Evolutionary conservation across 2,888 invertebrate species (phyloP).

Genomic region (Alitta virens): DNA sequence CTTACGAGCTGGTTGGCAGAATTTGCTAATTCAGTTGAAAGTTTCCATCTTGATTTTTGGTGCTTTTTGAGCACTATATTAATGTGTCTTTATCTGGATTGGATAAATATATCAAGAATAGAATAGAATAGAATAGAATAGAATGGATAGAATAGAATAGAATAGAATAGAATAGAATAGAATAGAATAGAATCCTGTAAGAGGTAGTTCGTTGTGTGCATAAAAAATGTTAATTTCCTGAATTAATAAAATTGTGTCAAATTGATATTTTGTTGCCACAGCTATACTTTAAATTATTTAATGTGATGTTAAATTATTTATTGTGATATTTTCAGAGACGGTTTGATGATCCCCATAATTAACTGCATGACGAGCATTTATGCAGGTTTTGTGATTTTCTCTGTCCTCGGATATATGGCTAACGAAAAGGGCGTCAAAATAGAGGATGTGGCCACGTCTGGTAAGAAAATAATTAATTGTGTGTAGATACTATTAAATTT

Average conservation of each 20-base stretch:
- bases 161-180: no score
- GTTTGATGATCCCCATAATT: constrained; percentile 35
- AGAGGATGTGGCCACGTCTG: constrained; percentile 32
- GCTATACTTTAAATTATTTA: no score
- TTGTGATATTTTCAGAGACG: constrained; percentile 33
- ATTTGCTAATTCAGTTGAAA: background rate
- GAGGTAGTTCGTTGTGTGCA: no score
- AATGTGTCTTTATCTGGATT: background rate
- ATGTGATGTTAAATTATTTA: no score
- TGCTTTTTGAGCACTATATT: background rate
- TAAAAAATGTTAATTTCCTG: no score
- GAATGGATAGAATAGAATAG: no score
- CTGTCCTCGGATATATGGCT: constrained; percentile 61
- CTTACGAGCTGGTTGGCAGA: background rate
- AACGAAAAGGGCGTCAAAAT: constrained; percentile 25
- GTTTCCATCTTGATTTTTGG: background rate
- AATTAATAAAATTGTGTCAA: no score
- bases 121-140: no score
- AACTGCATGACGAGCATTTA: constrained; percentile 38
- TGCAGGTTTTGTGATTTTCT: constrained; percentile 38
- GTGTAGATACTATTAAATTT: no score
- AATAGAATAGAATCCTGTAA: no score
- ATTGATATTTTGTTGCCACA: no score
- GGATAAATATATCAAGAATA: background rate
- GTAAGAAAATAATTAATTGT: no score